These are phyloP conservation scores for Philopotamus ludificatus DNA, from an alignment of 1,140 invertebrate species.

Conservation along the genomic window DNA sequence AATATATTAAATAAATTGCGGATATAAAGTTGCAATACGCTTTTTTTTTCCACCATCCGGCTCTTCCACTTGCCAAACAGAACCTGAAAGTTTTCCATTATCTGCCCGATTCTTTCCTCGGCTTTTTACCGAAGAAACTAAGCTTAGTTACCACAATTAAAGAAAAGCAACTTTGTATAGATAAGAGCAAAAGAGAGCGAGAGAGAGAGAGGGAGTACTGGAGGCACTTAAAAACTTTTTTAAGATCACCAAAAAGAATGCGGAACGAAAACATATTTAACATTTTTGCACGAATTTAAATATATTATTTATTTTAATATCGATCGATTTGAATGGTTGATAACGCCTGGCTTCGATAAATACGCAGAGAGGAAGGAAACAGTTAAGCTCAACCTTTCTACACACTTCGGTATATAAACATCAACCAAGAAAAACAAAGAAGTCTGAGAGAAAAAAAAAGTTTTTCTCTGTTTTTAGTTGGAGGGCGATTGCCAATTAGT, in stretches of 20 bases:
- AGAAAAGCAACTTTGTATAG: slow-evolving; percentile 26
- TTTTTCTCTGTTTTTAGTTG: slow-evolving; percentile 29
- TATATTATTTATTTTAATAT: not conserved
- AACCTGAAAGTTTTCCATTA: slow-evolving; percentile 16
- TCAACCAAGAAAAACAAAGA: slow-evolving; percentile 10
- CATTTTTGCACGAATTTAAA: too few species aligned
- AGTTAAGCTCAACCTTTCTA: slow-evolving; percentile 16
- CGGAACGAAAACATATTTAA: not conserved
- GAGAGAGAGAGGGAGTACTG: slow-evolving; percentile 9
- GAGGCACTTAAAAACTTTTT: not conserved
- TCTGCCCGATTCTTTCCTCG: not conserved
- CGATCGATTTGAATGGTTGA: too few species aligned
- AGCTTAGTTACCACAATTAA: slow-evolving; percentile 28
- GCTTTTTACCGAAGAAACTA: not conserved
- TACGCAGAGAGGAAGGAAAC: slow-evolving; percentile 1
- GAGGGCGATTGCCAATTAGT: slow-evolving; percentile 35
- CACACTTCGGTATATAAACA: not conserved
- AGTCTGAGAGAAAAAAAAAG: slow-evolving; percentile 2
- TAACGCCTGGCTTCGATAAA: not conserved
- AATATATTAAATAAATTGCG: not conserved
- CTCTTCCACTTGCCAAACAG: not conserved
- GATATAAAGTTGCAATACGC: not conserved
- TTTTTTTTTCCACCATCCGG: not conserved
- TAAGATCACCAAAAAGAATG: not conserved
- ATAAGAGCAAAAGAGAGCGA: slow-evolving; percentile 8